Evolutionary conservation across 1,140 invertebrate genomes (phyloP).

Genomic region (Drosophila kurseongensis): DNA sequence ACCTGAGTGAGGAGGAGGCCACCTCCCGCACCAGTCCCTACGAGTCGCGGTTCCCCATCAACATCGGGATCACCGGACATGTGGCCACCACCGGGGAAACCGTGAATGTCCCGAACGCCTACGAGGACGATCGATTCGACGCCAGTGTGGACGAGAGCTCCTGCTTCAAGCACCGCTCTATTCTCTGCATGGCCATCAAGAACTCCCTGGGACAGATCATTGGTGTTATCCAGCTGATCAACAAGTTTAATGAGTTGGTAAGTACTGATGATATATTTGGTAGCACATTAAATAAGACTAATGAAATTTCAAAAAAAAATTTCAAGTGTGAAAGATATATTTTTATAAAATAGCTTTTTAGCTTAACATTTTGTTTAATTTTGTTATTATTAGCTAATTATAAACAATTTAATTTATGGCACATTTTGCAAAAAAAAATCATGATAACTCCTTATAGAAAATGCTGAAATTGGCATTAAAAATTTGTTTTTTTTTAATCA

Average conservation of each 20-base stretch:
- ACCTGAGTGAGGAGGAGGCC: conserved; percentile 90
- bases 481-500: too few species aligned
- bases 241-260: conserved; percentile 95
- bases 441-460: too few species aligned
- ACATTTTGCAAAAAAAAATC: too few species aligned
- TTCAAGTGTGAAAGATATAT: too few species aligned
- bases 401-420: too few species aligned
- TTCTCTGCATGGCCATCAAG: conserved; percentile 97
- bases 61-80: conserved; percentile 97
- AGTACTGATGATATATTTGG: conserved; percentile 9
- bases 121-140: conserved; percentile 96
- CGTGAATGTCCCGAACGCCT: conserved; percentile 95
- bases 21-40: conserved; percentile 93
- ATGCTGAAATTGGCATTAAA: too few species aligned
- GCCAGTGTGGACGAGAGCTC: conserved; percentile 91
- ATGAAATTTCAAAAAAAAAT: too few species aligned
- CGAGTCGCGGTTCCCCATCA: conserved; percentile 97
- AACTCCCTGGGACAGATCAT: conserved; percentile 95
- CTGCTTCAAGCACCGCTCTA: conserved; percentile 92
- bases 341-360: too few species aligned
- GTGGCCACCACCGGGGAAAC: conserved; percentile 98
- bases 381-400: too few species aligned
- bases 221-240: conserved; percentile 95
- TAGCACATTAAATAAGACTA: too few species aligned
- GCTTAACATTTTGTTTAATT: too few species aligned